Conservation (phyloP, 2,797 vertebrate species). For the Rhinogobio ventralis region DNA sequence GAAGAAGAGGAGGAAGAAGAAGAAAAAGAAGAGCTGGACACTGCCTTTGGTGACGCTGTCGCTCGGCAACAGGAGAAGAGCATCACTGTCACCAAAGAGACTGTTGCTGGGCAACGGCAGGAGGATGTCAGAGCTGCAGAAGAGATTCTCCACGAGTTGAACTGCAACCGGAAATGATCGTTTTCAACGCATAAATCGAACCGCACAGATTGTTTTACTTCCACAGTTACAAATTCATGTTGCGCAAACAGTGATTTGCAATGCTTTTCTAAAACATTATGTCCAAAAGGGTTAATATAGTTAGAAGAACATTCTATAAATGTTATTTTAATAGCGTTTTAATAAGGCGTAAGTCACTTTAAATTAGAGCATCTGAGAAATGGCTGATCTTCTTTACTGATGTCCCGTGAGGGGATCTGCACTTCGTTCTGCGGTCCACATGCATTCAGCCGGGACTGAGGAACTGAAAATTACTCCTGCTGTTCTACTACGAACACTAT, state of each 20-base stretch:
- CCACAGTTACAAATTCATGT: not conserved
- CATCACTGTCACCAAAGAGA: constrained; percentile 1
- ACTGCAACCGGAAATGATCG: not conserved
- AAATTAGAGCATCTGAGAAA: too few relatives aligned
- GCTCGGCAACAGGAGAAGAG: constrained; percentile 55
- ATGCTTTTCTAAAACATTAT: too few relatives aligned
- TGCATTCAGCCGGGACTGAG: not conserved
- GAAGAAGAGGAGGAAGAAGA: constrained; percentile 54
- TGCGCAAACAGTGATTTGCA: too few relatives aligned
- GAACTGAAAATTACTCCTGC: not conserved
- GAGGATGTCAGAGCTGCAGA: not conserved
- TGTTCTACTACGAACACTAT: not conserved
- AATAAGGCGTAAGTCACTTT: too few relatives aligned
- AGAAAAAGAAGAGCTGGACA: constrained; percentile 36
- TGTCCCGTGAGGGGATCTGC: too few relatives aligned
- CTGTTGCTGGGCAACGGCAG: constrained; percentile 30
- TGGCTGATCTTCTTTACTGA: too few relatives aligned
- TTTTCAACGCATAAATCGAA: not conserved
- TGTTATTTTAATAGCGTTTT: too few relatives aligned
- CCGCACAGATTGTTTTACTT: not conserved
- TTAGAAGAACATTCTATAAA: too few relatives aligned
- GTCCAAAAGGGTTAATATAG: too few relatives aligned
- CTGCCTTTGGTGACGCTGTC: constrained; percentile 23
- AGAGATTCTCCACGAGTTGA: not conserved
- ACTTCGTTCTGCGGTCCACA: too few relatives aligned